These are phyloP conservation scores for Poecilia picta DNA, from an alignment of 2,797 vertebrate species.

Conservation along the genomic window DNA sequence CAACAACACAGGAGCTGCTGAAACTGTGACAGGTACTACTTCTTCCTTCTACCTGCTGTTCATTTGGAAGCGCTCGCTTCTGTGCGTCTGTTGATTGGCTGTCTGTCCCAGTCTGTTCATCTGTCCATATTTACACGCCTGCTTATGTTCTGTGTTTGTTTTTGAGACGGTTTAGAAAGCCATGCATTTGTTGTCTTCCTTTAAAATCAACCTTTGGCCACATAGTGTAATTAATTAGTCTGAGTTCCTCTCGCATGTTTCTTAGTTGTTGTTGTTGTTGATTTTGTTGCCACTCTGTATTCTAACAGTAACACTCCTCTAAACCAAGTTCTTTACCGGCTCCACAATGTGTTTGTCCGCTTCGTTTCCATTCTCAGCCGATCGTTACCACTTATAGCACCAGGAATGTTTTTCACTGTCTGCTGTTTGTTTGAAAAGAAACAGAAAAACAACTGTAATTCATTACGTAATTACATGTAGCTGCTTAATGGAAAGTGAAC, in stretches of 20 bases:
- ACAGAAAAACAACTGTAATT: neutral
- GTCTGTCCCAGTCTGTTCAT: conserved; percentile 61
- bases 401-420: neutral
- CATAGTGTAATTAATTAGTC: conserved; percentile 23
- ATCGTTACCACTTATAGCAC: neutral
- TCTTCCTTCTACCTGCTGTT: conserved; percentile 71
- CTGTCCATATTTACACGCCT: conserved; percentile 71
- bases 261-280: neutral
- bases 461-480: neutral
- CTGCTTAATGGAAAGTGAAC: neutral
- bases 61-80: conserved; percentile 65
- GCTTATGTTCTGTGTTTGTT: conserved; percentile 46
- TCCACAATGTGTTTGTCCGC: conserved; percentile 7
- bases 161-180: conserved; percentile 33
- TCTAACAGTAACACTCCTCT: neutral
- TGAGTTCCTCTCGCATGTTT: conserved; percentile 14
- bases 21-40: conserved; percentile 83
- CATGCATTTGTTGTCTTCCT: conserved; percentile 27
- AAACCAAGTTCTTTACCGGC: conserved; percentile 7
- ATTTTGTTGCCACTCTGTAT: neutral
- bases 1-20: conserved; percentile 80
- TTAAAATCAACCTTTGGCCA: conserved; percentile 47
- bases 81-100: conserved; percentile 61
- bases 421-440: neutral
- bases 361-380: neutral